Evolutionary conservation across 2,888 invertebrate genomes (phyloP), one percentile per base, ranked within the genome.

Genomic region (Nymphalis polychloros): DNA sequence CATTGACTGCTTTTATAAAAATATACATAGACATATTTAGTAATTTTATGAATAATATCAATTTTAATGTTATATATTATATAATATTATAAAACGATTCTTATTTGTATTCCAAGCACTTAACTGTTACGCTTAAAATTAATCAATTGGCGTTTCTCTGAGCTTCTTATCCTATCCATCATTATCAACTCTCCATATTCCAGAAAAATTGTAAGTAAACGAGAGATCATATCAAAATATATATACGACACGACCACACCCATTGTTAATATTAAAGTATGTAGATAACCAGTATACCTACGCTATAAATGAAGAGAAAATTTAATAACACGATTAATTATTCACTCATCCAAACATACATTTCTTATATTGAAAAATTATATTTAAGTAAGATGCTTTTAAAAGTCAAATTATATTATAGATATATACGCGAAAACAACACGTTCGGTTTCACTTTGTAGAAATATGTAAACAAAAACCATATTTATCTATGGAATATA

Each of bases 161-260:
- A 90, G 88, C 90, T 84, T 84, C 84, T 78, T 78, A 79, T 77
- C 72, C 76, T 79, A 75, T 76, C 76, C 77, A 84, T 80, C 78
- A 77, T 77, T 79, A 72, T 73, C 71, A 72, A 73, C 83, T 64
- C 79, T 78, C 85, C 86, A 77, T 86, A 88, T 90, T 91, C 81
- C 91, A 89, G 88, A 81, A 84, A 87, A 89, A 91, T 90, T 92
- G 92, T 90, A 92, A 91, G 82, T 83, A 88, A 91, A 91, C 88
- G 80, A 78, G 90, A 88, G 89, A 90, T 89, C 88, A 88, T 81
- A 83, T 76, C 81, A 85, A 82, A 87, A 85, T 75, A 78, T 76
- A 75, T 77, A 87, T 76, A 78, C 78, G 79, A 85, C 84, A 87
- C 83, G 84, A 89, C 84, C 86, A 88, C 89, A 90, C 89, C 82